These are phyloP conservation scores for Tolmerus cingulatus DNA, from an alignment of 2,888 invertebrate species.

Conservation along the genomic window DNA sequence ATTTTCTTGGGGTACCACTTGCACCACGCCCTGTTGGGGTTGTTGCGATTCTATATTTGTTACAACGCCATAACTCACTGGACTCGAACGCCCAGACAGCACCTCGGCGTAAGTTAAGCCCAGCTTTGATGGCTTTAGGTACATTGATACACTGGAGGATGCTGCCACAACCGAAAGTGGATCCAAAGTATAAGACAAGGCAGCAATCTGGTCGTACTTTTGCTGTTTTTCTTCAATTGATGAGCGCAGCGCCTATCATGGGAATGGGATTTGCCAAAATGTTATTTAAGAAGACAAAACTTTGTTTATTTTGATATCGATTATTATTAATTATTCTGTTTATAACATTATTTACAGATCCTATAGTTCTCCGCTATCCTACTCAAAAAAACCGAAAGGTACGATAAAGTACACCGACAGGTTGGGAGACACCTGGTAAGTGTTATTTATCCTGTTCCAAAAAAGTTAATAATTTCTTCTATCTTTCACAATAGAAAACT, in stretches of 20 bases:
- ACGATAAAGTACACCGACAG: neutral
- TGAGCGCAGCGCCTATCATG: slow-evolving; percentile 71
- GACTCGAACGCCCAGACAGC: slow-evolving; percentile 69
- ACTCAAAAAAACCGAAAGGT: neutral
- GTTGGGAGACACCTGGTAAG: slow-evolving; percentile 22
- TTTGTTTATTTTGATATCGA: slow-evolving; percentile 18
- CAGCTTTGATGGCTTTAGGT: slow-evolving; percentile 60
- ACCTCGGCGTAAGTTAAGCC: slow-evolving; percentile 74
- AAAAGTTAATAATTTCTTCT: neutral
- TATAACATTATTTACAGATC: slow-evolving; percentile 44
- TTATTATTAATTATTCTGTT: slow-evolving; percentile 37
- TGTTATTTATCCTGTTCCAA: neutral
- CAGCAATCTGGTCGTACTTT: slow-evolving; percentile 76
- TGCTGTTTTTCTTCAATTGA: slow-evolving; percentile 73
- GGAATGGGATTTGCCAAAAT: slow-evolving; percentile 61
- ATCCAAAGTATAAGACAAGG: slow-evolving; percentile 78
- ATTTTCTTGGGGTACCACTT: neutral
- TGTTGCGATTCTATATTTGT: slow-evolving; percentile 48
- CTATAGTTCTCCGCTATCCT: neutral
- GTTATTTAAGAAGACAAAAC: slow-evolving; percentile 26
- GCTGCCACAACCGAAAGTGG: slow-evolving; percentile 70
- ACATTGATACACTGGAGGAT: slow-evolving; percentile 65
- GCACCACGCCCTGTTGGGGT: slow-evolving; percentile 43
- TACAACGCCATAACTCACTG: slow-evolving; percentile 55
- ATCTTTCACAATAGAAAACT: neutral